phyloP scores from a whole-genome alignment of 2,888 invertebrate genomes.

The Cloeon dipterum region DNA sequence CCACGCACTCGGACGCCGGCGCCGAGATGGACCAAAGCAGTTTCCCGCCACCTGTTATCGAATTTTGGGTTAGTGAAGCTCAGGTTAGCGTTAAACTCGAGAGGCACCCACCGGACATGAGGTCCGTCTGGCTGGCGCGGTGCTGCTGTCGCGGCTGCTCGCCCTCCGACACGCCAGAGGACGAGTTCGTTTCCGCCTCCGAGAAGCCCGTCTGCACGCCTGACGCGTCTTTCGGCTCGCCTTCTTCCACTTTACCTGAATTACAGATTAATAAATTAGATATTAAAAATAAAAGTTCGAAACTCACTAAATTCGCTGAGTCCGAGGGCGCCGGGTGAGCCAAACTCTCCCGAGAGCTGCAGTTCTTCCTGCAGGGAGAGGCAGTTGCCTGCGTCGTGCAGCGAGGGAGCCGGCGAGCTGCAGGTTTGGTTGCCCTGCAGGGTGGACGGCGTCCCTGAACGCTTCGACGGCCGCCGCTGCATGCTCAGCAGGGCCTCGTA shows the following conservation, averaged over 20 bases:
- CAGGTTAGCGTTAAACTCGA: no score
- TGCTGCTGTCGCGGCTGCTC: constrained; percentile 30
- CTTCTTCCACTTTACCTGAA: constrained; percentile 1
- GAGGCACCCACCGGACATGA: neutral
- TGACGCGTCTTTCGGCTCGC: neutral
- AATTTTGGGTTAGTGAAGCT: no score
- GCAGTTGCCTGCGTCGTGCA: neutral
- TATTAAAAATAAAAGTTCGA: neutral
- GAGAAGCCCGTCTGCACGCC: constrained; percentile 31
- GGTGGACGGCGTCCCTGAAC: constrained; percentile 19
- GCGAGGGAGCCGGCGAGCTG: neutral
- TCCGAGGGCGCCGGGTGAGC: constrained; percentile 20
- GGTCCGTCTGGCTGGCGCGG: constrained; percentile 51
- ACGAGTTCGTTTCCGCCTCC: constrained; percentile 55
- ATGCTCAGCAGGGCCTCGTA: constrained; percentile 63
- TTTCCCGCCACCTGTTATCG: neutral
- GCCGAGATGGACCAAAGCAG: neutral
- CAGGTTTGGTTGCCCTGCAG: neutral
- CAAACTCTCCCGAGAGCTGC: constrained; percentile 49
- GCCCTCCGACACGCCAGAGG: constrained; percentile 23
- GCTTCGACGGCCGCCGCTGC: constrained; percentile 33
- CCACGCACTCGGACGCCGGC: constrained; percentile 44
- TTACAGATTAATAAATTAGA: neutral
- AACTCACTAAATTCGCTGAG: constrained; percentile 10
- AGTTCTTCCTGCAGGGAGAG: constrained; percentile 44